A percentile compares a stretch with the other conserved stretches of the same genome.
Conservation (phyloP, 2,797 vertebrate genomes). For the Esox lucius region DNA sequence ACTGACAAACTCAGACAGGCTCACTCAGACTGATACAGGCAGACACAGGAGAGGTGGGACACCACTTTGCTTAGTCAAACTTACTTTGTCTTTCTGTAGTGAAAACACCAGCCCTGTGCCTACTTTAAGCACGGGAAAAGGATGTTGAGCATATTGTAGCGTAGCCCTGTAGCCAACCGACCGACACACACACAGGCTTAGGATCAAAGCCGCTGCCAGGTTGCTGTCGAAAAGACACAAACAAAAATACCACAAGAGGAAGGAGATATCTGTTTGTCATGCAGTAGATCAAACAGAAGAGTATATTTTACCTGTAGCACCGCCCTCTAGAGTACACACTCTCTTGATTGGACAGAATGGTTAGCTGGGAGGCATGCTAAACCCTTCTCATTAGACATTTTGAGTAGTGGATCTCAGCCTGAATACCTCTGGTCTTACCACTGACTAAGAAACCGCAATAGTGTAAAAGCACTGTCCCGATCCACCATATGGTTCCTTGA, state of each 20-base stretch:
- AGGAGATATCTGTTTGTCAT: background rate
- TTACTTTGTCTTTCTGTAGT: conserved; percentile 1
- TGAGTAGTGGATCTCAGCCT: background rate
- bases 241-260: conserved; percentile 3
- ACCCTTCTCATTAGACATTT: background rate
- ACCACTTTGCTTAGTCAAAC: background rate
- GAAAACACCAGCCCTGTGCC: background rate
- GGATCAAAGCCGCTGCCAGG: conserved; percentile 23
- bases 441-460: background rate
- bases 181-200: conserved; percentile 5
- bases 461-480: background rate
- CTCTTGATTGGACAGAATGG: background rate
- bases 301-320: background rate
- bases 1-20: too few relatives aligned
- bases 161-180: background rate
- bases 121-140: background rate
- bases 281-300: background rate
- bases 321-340: background rate
- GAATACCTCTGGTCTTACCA: background rate
- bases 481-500: conserved; percentile 4
- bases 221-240: conserved; percentile 13
- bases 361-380: background rate
- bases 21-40: background rate
- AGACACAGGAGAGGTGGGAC: conserved; percentile 8
- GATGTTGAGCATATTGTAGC: background rate